Conservation (phyloP, 2,888 invertebrate species). For the Neoitamus cyanurus region DNA sequence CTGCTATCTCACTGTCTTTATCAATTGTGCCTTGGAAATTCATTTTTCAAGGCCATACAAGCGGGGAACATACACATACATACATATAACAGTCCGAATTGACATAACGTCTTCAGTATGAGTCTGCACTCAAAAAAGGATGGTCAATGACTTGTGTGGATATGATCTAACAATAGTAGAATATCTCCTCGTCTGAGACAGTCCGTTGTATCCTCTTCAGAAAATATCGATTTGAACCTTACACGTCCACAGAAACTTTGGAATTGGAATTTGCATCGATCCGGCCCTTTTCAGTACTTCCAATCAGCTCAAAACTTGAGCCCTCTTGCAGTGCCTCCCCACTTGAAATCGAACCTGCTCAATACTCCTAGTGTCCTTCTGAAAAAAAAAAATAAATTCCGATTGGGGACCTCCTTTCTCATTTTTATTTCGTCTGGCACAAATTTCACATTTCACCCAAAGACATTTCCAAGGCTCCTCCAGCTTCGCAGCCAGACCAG, state of each 20-base stretch:
- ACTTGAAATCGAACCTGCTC: neutral
- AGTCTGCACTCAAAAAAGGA: too few relatives aligned
- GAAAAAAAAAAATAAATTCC: neutral
- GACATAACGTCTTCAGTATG: too few relatives aligned
- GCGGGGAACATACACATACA: too few relatives aligned
- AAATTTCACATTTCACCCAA: neutral
- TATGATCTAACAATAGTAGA: too few relatives aligned
- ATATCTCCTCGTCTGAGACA: neutral
- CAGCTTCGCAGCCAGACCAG: neutral
- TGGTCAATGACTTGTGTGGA: too few relatives aligned
- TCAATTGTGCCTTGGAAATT: too few relatives aligned
- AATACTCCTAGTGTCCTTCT: neutral
- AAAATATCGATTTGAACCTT: neutral
- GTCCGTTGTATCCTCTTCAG: neutral
- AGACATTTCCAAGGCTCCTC: neutral
- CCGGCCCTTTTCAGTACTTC: neutral
- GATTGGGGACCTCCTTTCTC: neutral
- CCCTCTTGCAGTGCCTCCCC: neutral
- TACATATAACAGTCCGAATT: too few relatives aligned
- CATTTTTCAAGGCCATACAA: too few relatives aligned
- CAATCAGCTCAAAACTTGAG: neutral
- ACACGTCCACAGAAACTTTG: neutral
- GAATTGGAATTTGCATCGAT: neutral
- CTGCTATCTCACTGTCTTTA: too few relatives aligned
- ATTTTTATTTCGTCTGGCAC: neutral